Percentiles rank a stretch among this genome's conserved stretches.
Conservation (phyloP, 2,888 invertebrate species). For the Trachelus troglodyta region DNA sequence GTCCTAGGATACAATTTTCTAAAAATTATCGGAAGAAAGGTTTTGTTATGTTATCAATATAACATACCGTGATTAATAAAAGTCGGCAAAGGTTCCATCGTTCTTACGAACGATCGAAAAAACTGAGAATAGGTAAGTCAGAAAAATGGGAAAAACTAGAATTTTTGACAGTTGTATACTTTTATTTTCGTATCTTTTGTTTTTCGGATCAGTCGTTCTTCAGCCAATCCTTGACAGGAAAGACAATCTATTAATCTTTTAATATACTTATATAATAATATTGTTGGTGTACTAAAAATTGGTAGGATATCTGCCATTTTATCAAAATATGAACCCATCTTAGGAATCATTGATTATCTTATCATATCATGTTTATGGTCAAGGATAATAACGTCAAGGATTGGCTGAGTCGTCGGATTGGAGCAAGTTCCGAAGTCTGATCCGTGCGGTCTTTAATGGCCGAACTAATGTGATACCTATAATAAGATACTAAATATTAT, state of each 20-base stretch:
- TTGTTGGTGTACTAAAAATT: not conserved
- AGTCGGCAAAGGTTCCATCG: not conserved
- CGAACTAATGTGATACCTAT: constrained; percentile 35
- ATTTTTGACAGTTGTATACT: not conserved
- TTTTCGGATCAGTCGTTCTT: not conserved
- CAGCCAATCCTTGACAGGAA: not conserved
- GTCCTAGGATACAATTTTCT: not conserved
- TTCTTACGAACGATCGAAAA: not conserved
- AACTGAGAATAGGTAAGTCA: not conserved
- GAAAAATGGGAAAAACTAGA: not conserved
- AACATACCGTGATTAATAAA: not conserved
- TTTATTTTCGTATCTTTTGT: not conserved
- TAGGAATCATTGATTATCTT: not conserved
- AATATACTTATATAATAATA: not conserved
- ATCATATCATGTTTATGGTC: not conserved
- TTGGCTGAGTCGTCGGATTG: not conserved
- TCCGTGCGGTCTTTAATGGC: constrained; percentile 11
- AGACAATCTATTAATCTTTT: not conserved
- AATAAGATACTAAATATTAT: constrained; percentile 30
- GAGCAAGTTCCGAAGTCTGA: not conserved
- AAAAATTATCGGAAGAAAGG: not conserved
- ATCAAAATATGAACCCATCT: not conserved
- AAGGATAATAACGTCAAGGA: not conserved
- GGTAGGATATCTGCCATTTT: not conserved
- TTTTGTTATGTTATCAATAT: not conserved